Base-by-base conservation (phyloP, 2,797 vertebrate genomes). In the Rhabdophis nuchalis region DNA sequence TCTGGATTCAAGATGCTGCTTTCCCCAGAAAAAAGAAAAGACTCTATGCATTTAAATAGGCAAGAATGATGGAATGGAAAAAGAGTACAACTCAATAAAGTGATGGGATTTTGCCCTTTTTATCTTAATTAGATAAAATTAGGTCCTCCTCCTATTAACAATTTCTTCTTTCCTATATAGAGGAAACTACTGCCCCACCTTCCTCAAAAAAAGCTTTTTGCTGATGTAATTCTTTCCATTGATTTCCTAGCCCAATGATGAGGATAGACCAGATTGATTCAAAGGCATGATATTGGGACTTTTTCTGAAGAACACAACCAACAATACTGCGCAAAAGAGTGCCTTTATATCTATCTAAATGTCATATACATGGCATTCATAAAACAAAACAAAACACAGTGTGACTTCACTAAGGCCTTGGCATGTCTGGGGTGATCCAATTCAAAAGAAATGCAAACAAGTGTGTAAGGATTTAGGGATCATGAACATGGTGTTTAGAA, bases 31-130 rank as follows among this genome's bases (percentile, higher is more conserved):
- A 90, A 90, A 96, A 96, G 53, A 53, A 90, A 77, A 50, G n/a
- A 94, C 92, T 91, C 94, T 53, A 93, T 96, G 96, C 96, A 96
- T 96, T 96, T 92, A 95, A 96, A 97, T 96, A 57, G 92, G 93
- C 46, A 41, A 72, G 60, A 89, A 20, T 32, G 50, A 29, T 64
- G n/a, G 0, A 20, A 18, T 72, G 20, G 53, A 64, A 58, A 32
- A 86, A 93, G 77, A 52, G 46, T 64, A 85, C 3, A 94, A 93
- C 85, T 87, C 50, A 64, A 8, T 54, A 90, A 46, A 14, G 6
- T 32, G 5, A 58, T 13, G 41, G 36, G 41, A 20, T 29, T 82
- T 46, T 82, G 20, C 18, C 50, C 29, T 13, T 32, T 46, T 12
- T 12, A 27, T 86, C 16, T 41, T n/a, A 29, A 89, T 86, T 72